phyloP scores from a whole-genome alignment of 2,888 invertebrate species.

The Diplazon laetatorius region DNA sequence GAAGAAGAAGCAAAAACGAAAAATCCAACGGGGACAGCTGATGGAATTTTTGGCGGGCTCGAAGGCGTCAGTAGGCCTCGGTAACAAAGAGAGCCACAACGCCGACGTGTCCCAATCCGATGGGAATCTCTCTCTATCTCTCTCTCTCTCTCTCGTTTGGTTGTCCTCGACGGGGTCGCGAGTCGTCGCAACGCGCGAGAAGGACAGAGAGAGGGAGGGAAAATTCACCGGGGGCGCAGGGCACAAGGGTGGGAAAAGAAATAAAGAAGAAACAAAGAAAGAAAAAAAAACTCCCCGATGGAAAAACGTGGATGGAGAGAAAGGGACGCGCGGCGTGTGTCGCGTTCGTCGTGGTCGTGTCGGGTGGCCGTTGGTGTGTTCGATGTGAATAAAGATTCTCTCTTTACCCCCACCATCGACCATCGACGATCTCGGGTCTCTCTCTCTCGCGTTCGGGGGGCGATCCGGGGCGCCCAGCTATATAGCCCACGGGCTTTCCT shows the following conservation, averaged over 20 bases:
- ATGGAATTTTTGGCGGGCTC: conserved; percentile 81
- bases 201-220: conserved; percentile 34
- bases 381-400: no score
- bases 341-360: no score
- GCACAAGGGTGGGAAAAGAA: conserved; percentile 1
- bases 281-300: no score
- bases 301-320: conserved; percentile 32
- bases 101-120: no score
- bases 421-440: no score
- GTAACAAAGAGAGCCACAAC: conserved; percentile 61
- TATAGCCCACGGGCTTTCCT: conserved; percentile 73
- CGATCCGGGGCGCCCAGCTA: conserved; percentile 70
- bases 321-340: conserved; percentile 62
- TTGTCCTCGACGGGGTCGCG: no score
- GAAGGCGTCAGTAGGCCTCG: conserved; percentile 52
- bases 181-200: no score
- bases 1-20: conserved; percentile 43
- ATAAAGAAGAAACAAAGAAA: conserved; percentile 41
- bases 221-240: neutral
- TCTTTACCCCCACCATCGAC: no score
- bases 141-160: no score
- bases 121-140: no score
- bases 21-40: conserved; percentile 78
- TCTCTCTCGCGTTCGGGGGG: conserved; percentile 60
- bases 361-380: no score